Percentiles rank a stretch among this genome's conserved stretches.
phyloP scores from a whole-genome alignment of 2,797 vertebrate genomes.

The Zenarchopterus dispar region DNA sequence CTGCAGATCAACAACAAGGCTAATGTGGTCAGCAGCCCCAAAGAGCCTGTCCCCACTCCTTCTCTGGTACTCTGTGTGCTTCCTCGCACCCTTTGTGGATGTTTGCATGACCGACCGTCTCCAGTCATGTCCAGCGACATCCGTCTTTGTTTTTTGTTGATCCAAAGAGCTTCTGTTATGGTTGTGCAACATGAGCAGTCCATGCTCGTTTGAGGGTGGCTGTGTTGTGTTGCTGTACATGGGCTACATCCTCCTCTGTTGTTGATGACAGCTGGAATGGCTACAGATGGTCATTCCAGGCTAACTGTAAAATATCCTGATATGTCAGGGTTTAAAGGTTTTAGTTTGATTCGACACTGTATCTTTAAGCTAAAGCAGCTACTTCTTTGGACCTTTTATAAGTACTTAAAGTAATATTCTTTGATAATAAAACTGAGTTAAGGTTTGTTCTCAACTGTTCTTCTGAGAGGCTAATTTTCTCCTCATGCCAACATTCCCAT shows the following conservation, averaged over 20 bases:
- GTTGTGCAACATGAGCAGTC: constrained; percentile 16
- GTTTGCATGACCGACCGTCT: constrained; percentile 31
- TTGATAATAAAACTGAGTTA: too few relatives aligned
- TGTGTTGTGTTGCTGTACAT: constrained; percentile 43
- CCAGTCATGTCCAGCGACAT: background rate
- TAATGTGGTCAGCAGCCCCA: constrained; percentile 97
- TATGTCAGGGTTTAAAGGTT: too few relatives aligned
- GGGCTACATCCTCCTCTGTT: constrained; percentile 61
- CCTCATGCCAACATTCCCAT: too few relatives aligned
- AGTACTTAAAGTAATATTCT: too few relatives aligned
- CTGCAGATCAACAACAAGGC: constrained; percentile 99
- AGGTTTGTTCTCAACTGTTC: too few relatives aligned
- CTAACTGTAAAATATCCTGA: constrained; percentile 1
- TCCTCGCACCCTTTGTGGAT: constrained; percentile 56
- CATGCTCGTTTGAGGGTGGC: background rate
- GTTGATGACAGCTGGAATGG: constrained; percentile 58
- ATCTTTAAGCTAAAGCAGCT: too few relatives aligned
- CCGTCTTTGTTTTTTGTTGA: background rate
- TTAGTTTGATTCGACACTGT: too few relatives aligned
- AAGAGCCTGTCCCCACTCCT: constrained; percentile 93
- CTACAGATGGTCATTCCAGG: constrained; percentile 28
- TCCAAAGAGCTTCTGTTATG: constrained; percentile 14
- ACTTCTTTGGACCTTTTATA: too few relatives aligned
- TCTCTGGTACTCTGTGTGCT: constrained; percentile 89
- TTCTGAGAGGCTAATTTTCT: too few relatives aligned